Evolutionary conservation across 2,113 vertebrate genomes (phyloP), one percentile per base, ranked within the genome.

Genomic region (Rhineura floridana): DNA sequence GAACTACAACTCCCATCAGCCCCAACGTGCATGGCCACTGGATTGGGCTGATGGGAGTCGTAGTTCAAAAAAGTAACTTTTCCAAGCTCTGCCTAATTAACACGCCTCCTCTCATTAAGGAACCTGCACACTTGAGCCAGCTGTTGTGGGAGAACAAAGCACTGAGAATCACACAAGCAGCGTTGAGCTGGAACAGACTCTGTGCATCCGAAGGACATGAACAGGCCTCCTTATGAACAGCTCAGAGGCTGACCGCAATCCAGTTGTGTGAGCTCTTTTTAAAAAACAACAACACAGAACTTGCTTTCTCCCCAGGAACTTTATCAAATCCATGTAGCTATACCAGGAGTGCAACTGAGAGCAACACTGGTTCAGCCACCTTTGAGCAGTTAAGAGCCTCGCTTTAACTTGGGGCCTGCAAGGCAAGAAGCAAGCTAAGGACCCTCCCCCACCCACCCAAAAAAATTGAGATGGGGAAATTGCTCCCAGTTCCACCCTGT

Each of bases 351-450:
- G 10, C 46, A 52, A n/a, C 50, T 78, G 23, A 33, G 30, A n/a
- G 1, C 36, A 69, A 2, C 17, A 7, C 44, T 62, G 15, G 19
- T 2, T 33, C 78, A 21, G 15, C 17, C 36, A 15, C 42, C 75
- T 52, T 48, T 50, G 59, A 46, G 85, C 36, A 0, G 63, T 65
- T 67, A 83, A 83, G 69, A 83, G 42, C 70, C 46, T 1, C 7
- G 81, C 79, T 7, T 85, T 77, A 50, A 30, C 0, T 0, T 0
- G 1, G 10, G 42, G 36, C 1, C 28, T 48, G 21, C 6, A 23
- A 65, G 19, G 62, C 21, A 75, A 0, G 0, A 82, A 76, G 63
- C 81, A 67, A 36, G 65, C 2, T 13, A 17, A 87, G 4, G 42
- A 85, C 84, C 84, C 36, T n/a, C n/a, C n/a, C n/a, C n/a, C n/a